Evolutionary conservation across 1,140 invertebrate genomes (phyloP).

Genomic region (Drosophila pallidifrons): DNA sequence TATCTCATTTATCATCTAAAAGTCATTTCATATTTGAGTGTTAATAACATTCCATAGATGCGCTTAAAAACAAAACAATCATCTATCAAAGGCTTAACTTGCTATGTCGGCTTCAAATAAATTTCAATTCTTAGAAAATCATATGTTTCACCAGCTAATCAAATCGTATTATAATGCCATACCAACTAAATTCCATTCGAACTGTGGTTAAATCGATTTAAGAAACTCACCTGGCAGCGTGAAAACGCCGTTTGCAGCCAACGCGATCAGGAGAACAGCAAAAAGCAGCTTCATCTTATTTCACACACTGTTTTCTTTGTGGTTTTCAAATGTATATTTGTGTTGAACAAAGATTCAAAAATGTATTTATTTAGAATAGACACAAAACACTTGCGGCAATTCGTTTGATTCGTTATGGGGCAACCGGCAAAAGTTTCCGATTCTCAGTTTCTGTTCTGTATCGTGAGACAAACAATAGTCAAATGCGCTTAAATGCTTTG

Average conservation of each 20-base stretch:
- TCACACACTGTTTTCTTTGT: slow-evolving; percentile 39
- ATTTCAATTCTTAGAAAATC: too few species aligned
- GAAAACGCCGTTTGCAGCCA: slow-evolving; percentile 62
- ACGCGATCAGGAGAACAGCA: slow-evolving; percentile 54
- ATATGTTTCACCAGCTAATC: too few species aligned
- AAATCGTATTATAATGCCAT: too few species aligned
- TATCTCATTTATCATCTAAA: too few species aligned
- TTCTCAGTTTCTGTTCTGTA: slow-evolving; percentile 69
- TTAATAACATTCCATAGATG: too few species aligned
- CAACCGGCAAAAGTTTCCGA: slow-evolving; percentile 42
- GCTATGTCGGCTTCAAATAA: too few species aligned
- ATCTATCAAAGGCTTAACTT: too few species aligned
- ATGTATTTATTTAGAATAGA: slow-evolving; percentile 24
- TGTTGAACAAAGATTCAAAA: slow-evolving; percentile 27
- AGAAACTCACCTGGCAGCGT: slow-evolving; percentile 73
- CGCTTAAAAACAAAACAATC: too few species aligned
- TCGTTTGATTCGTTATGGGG: slow-evolving; percentile 32
- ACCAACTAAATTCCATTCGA: too few species aligned
- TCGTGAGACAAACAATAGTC: slow-evolving; percentile 74
- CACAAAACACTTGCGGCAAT: slow-evolving; percentile 28
- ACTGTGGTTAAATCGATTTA: neutral
- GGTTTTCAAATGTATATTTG: slow-evolving; percentile 10
- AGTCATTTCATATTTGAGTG: too few species aligned
- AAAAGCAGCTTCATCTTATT: slow-evolving; percentile 74
- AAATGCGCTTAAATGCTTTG: slow-evolving; percentile 80